These are phyloP conservation scores for Frankliniella fusca DNA, from an alignment of 2,888 invertebrate genomes.

Conservation along the genomic window DNA sequence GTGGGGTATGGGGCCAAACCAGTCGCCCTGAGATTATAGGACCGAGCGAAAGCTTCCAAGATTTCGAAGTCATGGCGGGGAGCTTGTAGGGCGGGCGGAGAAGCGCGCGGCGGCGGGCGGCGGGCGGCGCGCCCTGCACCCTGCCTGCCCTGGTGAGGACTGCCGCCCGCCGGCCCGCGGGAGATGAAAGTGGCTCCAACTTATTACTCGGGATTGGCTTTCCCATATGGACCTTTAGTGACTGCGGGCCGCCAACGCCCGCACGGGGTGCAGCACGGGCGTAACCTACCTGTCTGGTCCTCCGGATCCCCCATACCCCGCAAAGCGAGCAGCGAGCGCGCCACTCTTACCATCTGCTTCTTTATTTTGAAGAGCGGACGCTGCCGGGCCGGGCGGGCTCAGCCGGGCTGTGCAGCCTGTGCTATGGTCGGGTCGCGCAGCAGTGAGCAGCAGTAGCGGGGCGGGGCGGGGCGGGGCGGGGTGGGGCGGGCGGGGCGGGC, in stretches of 20 bases:
- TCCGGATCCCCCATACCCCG: neutral
- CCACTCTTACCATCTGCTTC: neutral
- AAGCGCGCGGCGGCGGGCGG: too few relatives aligned
- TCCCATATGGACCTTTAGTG: neutral
- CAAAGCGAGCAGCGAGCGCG: too few relatives aligned
- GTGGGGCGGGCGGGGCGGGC: neutral
- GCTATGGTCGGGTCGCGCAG: neutral
- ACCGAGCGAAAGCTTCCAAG: neutral
- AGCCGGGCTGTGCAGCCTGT: neutral
- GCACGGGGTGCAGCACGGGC: neutral
- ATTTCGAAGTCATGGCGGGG: neutral
- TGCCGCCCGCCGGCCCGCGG: neutral
- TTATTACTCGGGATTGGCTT: conserved; percentile 24
- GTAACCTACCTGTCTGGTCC: neutral
- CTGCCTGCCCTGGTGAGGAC: too few relatives aligned
- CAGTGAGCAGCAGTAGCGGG: neutral
- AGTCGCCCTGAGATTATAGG: neutral
- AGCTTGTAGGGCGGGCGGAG: neutral
- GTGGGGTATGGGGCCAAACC: too few relatives aligned
- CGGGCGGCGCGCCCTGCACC: too few relatives aligned
- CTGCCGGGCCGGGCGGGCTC: neutral
- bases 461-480: neutral
- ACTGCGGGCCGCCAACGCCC: neutral
- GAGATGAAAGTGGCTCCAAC: conserved; percentile 1
- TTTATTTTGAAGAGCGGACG: neutral